Base-by-base conservation (phyloP, 2,888 invertebrate genomes). In the Hemicrepidius hirtus region DNA sequence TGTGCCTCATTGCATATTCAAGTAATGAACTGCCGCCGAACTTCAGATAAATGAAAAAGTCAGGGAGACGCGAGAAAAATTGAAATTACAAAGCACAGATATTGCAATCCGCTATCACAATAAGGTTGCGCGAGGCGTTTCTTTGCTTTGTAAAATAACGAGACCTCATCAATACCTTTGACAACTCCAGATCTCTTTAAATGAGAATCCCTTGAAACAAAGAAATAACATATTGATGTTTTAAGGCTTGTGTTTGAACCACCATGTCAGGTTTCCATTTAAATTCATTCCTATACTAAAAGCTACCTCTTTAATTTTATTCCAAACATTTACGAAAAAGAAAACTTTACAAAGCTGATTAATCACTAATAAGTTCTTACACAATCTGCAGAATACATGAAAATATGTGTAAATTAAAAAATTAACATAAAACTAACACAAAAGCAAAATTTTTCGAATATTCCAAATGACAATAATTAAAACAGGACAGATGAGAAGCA, bases 1-100 rank as follows among this genome's bases (percentile, higher is more conserved):
- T 35, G 59, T 59, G 40, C 44, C 59, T 67, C 67, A 67, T 67
- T 67, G 28, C 57, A 67, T 67, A 67, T 67, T 67, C 67, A 44
- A 57, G 67, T 67, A 67, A 67, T 67, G 67, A 67, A 67, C 44
- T 46, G 40, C 18, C 60, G 60, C 44, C 44, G 60, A 60, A 60
- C 41, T 60, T 60, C 46, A 35, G 32, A 49, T 44, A 67, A 67
- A 67, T 67, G 59, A 67, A 67, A 59, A 67, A 67, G 16, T 67
- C 67, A 35, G 44, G 32, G 46, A 67, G 67, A 67, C 67, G 67
- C 57, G 67, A 67, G 59, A 59, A 57, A 55, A 57, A 67, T 67
- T 59, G 57, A 67, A 57, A 67, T 67, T 59, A 67, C 57, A 59
- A 49, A 57, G 53, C 67, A 37, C 40, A 40, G 44, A 46, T 67